Evolutionary conservation across 2,797 vertebrate genomes (phyloP).

Genomic region (Bradypodion ventrale): DNA sequence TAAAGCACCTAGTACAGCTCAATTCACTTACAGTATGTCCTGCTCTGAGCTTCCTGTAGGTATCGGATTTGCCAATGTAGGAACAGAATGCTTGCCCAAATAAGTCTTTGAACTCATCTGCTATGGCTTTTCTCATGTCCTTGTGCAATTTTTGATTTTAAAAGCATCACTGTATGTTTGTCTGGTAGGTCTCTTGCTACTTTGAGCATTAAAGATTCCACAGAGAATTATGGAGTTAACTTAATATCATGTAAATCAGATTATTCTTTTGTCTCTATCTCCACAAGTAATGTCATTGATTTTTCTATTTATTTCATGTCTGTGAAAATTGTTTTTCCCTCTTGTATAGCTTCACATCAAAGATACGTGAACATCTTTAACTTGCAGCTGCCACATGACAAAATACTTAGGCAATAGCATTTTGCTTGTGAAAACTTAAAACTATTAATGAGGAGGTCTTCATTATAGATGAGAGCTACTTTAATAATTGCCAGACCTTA

Average conservation of each 20-base stretch:
- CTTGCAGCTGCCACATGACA: conserved; percentile 17
- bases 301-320: conserved; percentile 22
- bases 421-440: conserved; percentile 11
- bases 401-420: conserved; percentile 24
- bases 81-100: neutral
- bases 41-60: neutral
- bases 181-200: neutral
- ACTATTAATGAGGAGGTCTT: conserved; percentile 37
- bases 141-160: neutral
- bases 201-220: neutral
- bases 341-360: conserved; percentile 32
- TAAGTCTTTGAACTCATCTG: neutral
- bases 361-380: conserved; percentile 20
- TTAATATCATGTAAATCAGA: conserved; percentile 24
- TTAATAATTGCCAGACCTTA: conserved; percentile 29
- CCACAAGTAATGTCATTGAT: conserved; percentile 25
- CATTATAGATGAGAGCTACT: conserved; percentile 36
- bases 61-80: neutral
- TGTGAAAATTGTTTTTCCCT: neutral
- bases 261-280: conserved; percentile 31
- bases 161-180: neutral
- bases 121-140: neutral
- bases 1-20: neutral
- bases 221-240: neutral
- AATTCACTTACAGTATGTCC: neutral